Evolutionary conservation across 2,888 invertebrate species (phyloP).

Genomic region (Drosophila neotestacea): DNA sequence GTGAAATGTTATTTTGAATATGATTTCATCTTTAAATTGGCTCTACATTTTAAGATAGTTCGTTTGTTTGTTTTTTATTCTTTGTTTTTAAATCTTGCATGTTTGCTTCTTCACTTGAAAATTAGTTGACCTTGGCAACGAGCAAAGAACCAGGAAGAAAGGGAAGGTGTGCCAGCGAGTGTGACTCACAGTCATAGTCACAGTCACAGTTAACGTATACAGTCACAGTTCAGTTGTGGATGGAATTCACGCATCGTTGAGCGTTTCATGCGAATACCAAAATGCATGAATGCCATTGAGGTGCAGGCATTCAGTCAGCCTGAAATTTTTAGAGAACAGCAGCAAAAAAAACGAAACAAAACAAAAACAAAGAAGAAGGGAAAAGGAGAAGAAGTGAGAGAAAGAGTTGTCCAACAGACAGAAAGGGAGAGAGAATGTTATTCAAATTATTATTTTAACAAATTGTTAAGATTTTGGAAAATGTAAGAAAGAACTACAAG

Average conservation of each 20-base stretch:
- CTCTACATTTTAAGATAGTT: too few species aligned
- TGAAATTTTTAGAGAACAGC: slow-evolving; percentile 17
- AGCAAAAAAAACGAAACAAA: slow-evolving; percentile 16
- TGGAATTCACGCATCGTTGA: slow-evolving; percentile 61
- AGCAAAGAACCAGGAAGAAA: slow-evolving; percentile 3
- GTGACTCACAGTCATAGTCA: slow-evolving; percentile 17
- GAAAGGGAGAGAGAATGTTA: not conserved
- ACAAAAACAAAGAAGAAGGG: too few species aligned
- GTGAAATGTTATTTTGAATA: too few species aligned
- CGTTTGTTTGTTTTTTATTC: too few species aligned
- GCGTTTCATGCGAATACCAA: slow-evolving; percentile 62
- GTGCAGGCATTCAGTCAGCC: slow-evolving; percentile 33
- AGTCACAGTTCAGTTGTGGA: slow-evolving; percentile 49
- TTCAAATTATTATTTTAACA: not conserved
- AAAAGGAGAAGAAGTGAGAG: not conserved
- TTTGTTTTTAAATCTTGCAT: too few species aligned
- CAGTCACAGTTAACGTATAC: slow-evolving; percentile 26
- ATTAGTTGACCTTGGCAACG: slow-evolving; percentile 10
- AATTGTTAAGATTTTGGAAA: too few species aligned
- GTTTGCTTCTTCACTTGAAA: not conserved
- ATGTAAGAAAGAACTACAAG: too few species aligned
- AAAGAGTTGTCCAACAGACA: not conserved
- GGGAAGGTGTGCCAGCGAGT: not conserved
- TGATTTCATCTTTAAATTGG: too few species aligned
- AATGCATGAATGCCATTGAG: slow-evolving; percentile 43